phyloP scores from a whole-genome alignment of 2,888 invertebrate genomes.

The Rapana venosa region DNA sequence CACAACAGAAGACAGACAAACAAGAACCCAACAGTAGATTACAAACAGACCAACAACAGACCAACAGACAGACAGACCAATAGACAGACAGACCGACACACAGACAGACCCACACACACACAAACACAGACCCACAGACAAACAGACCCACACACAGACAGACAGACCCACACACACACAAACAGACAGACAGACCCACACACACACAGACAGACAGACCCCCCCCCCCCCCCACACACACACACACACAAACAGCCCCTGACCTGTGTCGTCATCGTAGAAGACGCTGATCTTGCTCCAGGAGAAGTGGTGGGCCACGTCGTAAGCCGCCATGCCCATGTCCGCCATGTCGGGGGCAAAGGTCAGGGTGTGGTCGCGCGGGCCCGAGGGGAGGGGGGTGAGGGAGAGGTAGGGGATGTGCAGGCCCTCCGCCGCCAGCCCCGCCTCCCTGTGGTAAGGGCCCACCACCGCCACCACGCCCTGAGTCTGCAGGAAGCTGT shows the following conservation, averaged over 20 bases:
- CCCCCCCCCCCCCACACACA: neutral
- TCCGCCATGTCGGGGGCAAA: constrained; percentile 60
- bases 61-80: neutral
- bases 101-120: neutral
- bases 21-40: neutral
- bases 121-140: neutral
- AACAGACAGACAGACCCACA: neutral
- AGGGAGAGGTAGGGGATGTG: constrained; percentile 66
- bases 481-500: constrained; percentile 36
- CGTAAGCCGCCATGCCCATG: constrained; percentile 63
- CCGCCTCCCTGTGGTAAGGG: constrained; percentile 63
- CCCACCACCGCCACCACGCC: constrained; percentile 64
- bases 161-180: neutral
- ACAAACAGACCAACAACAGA: neutral
- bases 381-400: constrained; percentile 52
- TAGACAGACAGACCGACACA: neutral
- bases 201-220: neutral
- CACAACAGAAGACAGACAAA: neutral
- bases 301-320: constrained; percentile 60
- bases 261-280: constrained; percentile 69
- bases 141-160: no score
- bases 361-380: constrained; percentile 62
- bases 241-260: neutral
- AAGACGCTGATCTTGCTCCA: constrained; percentile 71
- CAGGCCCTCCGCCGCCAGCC: constrained; percentile 65